Evolutionary conservation across 2,797 vertebrate species (phyloP), one percentile per base, ranked within the genome.

Genomic region (Gorsachius magnificus): DNA sequence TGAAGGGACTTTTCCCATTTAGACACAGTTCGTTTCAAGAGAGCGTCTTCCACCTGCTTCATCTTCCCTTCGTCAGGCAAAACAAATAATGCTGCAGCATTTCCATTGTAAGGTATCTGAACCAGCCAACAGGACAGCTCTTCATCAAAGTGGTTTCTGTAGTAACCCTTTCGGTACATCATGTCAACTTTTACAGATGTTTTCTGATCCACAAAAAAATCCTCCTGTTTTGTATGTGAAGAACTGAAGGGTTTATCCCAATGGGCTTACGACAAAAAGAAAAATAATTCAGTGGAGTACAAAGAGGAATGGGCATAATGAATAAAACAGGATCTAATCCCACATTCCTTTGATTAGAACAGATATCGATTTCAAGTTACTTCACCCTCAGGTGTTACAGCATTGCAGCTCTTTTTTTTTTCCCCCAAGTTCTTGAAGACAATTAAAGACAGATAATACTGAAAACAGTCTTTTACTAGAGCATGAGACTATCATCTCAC

Each of bases 61-160:
- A 99, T 98, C 83, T 98, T 98, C 70, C 97, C 99, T 88, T 98
- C 72, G 0, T 98, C 93, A 3, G 99, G 99, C 87, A 99, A 98
- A 83, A 99, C 65, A 26, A 99, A 97, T 98, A 99, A 97, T 80
- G 96, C 93, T 2, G 38, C 96, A 70, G 89, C 93, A 21, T 90
- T 93, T 70, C 96, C 94, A 4, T 1, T 98, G 97, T 99, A 99
- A 18, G 98, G 97, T 95, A 99, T 96, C 95, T 98, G 71, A 96
- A 99, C 84, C 82, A 99, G 81, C 1, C 96, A 97, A 81, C 98
- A 98, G 85, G 97, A 95, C 83, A 99, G 98, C 12, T 89, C 96
- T 14, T 43, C 4, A 60, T 99, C 99, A 16, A 98, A 94, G 77
- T 98, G 98, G 95, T 97, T 97, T 96, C 98, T 96, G 24, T 91